Conservation (phyloP, 2,113 vertebrate genomes). For the Cynoglossus semilaevis region DNA sequence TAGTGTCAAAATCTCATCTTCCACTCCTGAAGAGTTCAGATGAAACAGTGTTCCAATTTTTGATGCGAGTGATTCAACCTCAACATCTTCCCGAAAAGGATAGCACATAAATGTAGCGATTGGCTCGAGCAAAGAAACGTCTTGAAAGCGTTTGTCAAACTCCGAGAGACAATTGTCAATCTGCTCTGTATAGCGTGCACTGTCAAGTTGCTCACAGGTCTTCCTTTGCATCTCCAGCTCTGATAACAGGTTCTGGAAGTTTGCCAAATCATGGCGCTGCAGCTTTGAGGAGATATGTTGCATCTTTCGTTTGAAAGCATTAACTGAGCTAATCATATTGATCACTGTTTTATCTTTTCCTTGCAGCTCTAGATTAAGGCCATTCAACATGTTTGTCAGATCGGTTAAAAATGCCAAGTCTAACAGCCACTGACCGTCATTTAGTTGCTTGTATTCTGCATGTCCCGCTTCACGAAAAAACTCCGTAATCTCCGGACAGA, state of each 20-base stretch:
- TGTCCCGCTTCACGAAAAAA: constrained; percentile 30
- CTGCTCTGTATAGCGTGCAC: constrained; percentile 17
- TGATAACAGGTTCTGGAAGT: constrained; percentile 17
- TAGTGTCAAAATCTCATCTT: too few species aligned
- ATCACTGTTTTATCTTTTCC: constrained; percentile 27
- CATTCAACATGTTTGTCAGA: constrained; percentile 49
- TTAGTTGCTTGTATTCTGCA: constrained; percentile 31
- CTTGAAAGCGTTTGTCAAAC: constrained; percentile 23
- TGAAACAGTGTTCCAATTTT: constrained; percentile 43
- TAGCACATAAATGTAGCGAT: constrained; percentile 16
- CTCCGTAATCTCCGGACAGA: too few species aligned
- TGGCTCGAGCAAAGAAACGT: constrained; percentile 11
- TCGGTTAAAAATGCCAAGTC: constrained; percentile 4
- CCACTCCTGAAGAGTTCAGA: constrained; percentile 30
- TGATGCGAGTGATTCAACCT: constrained; percentile 1
- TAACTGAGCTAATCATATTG: constrained; percentile 35
- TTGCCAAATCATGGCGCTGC: constrained; percentile 32
- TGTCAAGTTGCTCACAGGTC: constrained; percentile 11
- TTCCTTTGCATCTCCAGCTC: constrained; percentile 22
- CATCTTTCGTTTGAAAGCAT: constrained; percentile 42
- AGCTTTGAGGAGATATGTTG: constrained; percentile 1
- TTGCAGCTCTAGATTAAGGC: constrained; percentile 45
- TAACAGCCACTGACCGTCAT: constrained; percentile 27
- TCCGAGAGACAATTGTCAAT: constrained; percentile 17
- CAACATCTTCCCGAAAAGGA: constrained; percentile 23